These are phyloP conservation scores for Cavia aperea DNA, from an alignment of 2,113 vertebrate genomes.

Conservation along the genomic window DNA sequence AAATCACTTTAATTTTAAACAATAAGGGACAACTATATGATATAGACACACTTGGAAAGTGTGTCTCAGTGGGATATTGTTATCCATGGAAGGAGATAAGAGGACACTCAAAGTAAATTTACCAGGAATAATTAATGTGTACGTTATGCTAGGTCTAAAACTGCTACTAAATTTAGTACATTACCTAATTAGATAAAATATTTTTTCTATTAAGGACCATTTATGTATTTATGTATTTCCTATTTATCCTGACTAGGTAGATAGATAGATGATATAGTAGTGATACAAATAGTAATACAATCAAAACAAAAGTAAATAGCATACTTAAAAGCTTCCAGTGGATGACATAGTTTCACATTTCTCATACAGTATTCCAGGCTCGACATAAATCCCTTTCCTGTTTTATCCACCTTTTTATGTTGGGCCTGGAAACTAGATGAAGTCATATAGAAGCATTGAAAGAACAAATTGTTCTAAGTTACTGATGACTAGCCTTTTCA, in stretches of 20 bases:
- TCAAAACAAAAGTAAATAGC: not conserved
- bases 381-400: not conserved
- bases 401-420: not conserved
- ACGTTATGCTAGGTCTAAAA: not conserved
- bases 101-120: not conserved
- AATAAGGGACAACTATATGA: not conserved
- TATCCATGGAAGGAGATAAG: not conserved
- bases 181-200: not conserved
- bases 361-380: not conserved
- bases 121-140: not conserved
- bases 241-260: too few relatives aligned
- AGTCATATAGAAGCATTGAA: not conserved
- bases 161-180: not conserved
- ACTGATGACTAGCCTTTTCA: not conserved
- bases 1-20: not conserved
- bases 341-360: not conserved
- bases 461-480: not conserved
- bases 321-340: not conserved
- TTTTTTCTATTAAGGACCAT: not conserved
- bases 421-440: not conserved
- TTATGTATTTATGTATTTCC: too few relatives aligned
- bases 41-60: not conserved
- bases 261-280: not conserved
- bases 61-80: not conserved
- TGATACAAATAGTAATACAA: not conserved